Conservation (phyloP, 2,797 vertebrate species). For the Hybognathus amarus region DNA sequence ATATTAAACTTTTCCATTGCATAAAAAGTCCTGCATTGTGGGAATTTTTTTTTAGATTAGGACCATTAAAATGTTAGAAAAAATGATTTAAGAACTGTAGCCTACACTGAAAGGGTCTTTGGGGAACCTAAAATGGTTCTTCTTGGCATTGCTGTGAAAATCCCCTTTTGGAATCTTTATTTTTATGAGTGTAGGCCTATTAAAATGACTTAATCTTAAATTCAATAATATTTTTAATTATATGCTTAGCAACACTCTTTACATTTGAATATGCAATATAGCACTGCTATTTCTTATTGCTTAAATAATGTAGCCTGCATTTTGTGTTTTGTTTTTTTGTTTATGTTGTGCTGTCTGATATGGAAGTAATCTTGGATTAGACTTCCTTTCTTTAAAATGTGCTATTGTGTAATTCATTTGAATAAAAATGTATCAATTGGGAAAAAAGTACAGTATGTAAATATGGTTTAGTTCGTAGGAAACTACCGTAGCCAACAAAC, state of each 20-base stretch:
- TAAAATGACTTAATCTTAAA: not conserved
- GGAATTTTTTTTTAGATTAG: too few relatives aligned
- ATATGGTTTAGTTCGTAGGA: slow-evolving; percentile 2
- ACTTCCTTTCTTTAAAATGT: not conserved
- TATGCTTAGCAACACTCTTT: not conserved
- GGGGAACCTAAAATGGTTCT: too few relatives aligned
- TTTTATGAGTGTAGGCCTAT: not conserved
- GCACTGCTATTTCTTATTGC: not conserved
- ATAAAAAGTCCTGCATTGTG: too few relatives aligned
- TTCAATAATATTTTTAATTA: not conserved
- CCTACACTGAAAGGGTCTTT: too few relatives aligned
- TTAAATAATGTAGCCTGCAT: not conserved
- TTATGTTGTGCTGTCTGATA: not conserved
- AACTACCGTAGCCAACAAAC: not conserved
- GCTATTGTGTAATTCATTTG: not conserved
- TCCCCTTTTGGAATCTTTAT: not conserved
- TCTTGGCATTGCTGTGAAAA: not conserved
- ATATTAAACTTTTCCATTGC: too few relatives aligned
- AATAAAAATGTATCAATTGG: not conserved
- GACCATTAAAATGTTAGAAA: too few relatives aligned
- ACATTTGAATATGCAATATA: not conserved
- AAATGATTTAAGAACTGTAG: too few relatives aligned
- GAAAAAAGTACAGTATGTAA: not conserved
- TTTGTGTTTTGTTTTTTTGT: not conserved
- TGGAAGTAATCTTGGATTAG: not conserved